phyloP scores from a whole-genome alignment of 2,113 vertebrate genomes.

The Entomyzon cyanotis region DNA sequence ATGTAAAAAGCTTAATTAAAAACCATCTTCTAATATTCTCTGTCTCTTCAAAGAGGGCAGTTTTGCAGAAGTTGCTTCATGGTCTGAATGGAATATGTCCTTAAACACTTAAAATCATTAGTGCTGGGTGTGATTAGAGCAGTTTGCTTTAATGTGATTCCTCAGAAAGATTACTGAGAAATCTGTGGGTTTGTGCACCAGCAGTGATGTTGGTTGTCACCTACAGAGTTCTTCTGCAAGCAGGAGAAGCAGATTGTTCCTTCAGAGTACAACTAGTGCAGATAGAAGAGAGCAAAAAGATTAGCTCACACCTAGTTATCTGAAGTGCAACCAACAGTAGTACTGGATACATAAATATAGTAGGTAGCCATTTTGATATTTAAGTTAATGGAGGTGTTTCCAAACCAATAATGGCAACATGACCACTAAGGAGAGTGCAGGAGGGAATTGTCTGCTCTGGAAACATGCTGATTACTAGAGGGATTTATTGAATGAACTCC shows the following conservation, averaged over 20 bases:
- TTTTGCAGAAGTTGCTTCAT: neutral
- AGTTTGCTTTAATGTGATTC: neutral
- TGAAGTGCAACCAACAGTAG: neutral
- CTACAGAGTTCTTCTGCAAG: neutral
- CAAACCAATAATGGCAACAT: neutral
- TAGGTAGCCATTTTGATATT: neutral
- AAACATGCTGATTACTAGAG: neutral
- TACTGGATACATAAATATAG: rapidly evolving
- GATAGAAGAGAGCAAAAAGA: neutral
- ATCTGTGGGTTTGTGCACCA: constrained; percentile 1
- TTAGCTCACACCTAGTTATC: neutral
- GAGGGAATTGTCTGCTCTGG: neutral
- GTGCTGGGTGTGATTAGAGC: neutral
- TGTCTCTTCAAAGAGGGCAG: neutral
- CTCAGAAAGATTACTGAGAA: constrained; percentile 29
- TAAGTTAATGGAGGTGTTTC: neutral
- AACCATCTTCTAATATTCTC: neutral
- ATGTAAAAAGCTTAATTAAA: neutral
- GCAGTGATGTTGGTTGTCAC: neutral
- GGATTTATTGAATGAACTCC: neutral
- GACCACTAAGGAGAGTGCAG: neutral
- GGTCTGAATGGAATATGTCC: neutral
- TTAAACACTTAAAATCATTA: neutral
- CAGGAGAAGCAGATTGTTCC: neutral
- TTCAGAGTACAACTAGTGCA: neutral